Evolutionary conservation across 2,888 invertebrate genomes (phyloP), one percentile per base, ranked within the genome.

Genomic region (Dynastes maya): DNA sequence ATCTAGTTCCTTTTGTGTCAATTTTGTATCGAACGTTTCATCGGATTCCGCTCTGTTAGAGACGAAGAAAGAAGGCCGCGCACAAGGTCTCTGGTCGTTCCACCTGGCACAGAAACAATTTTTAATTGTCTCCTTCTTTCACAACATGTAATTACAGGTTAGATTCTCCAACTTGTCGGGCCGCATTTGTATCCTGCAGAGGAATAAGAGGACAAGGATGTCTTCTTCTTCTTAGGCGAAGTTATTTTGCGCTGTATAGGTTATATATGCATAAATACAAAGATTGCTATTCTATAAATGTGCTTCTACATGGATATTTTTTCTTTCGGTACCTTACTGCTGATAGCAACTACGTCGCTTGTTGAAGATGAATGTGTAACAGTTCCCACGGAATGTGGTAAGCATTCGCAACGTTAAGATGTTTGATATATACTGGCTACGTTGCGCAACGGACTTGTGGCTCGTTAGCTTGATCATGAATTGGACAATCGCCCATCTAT

Each of bases 321-420:
- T 58, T 58, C 55, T 58, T 58, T 58, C 2, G n/a, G 63, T 32
- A 63, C 11, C 32, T 63, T 63, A 32, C 29, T 13, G 29, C 9
- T 32, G 63, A 32, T 11, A 32, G 32, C 5, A 63, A 9, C 27
- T 29, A 6, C 63, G 63, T 37, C 32, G 32, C 5, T 5, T 5
- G 32, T 63, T 32, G 63, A 51, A 71, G 71, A 70, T 45, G 53
- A 78, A 78, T 78, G 78, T 78, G 71, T 78, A 78, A 78, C 78
- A 78, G 72, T 78, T 78, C 78, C 72, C 78, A 78, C 78, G 78
- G 53, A 64, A 72, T 78, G 78, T 78, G 53, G 78, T 64, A 78
- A 78, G 27, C 55, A 61, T 58, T 40, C 37, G 58, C 58, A 72
- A 72, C 37, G 40, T 58, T 27, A 40, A 40, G 32, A 51, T 29